These are phyloP conservation scores for Helicoverpa zea DNA, from an alignment of 1,140 invertebrate species.

Conservation along the genomic window DNA sequence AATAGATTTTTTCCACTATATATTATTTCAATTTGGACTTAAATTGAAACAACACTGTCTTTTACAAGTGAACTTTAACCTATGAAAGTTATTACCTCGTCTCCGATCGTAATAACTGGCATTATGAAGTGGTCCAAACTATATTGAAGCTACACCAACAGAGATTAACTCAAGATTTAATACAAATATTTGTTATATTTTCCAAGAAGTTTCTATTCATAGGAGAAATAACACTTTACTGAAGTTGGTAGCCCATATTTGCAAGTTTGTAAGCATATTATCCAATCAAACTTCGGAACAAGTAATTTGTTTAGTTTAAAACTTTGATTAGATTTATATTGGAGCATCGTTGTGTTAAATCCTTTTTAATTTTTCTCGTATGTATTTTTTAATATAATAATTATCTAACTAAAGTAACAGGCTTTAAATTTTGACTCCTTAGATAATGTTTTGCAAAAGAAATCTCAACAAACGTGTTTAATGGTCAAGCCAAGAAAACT, in stretches of 20 bases:
- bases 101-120: not conserved
- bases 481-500: no score
- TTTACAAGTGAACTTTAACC: not conserved
- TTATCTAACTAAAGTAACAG: not conserved
- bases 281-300: slow-evolving; percentile 49
- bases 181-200: slow-evolving; percentile 33
- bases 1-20: no score
- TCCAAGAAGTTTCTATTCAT: slow-evolving; percentile 45
- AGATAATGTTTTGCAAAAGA: not conserved
- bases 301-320: slow-evolving; percentile 53
- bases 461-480: no score
- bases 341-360: slow-evolving; percentile 15
- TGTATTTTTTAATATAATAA: no score
- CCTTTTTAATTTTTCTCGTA: not conserved
- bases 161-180: slow-evolving; percentile 30
- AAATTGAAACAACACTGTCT: no score
- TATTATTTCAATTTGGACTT: no score
- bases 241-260: slow-evolving; percentile 47
- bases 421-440: not conserved
- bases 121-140: not conserved
- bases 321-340: slow-evolving; percentile 52
- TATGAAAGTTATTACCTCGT: not conserved
- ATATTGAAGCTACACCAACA: not conserved
- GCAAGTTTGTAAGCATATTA: slow-evolving; percentile 50
- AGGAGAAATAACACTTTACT: slow-evolving; percentile 46